These are phyloP conservation scores for Pseudobourletiella spinata DNA, from an alignment of 1,140 invertebrate genomes.

Conservation along the genomic window DNA sequence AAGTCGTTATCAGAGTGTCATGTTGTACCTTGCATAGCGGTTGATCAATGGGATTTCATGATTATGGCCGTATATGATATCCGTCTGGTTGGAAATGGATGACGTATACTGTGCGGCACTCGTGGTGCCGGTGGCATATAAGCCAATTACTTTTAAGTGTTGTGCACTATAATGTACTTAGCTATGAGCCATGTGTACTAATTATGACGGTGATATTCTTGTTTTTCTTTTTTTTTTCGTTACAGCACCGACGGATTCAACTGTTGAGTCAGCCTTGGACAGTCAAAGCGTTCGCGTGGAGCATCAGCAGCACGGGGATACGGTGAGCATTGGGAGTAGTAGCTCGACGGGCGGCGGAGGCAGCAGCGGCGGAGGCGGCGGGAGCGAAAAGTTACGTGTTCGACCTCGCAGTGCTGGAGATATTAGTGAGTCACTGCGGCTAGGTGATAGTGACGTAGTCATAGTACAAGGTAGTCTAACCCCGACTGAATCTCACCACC, in stretches of 20 bases:
- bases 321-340: no score
- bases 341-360: background rate
- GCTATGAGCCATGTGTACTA: no score
- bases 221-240: background rate
- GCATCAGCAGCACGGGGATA: background rate
- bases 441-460: slow-evolving; percentile 3
- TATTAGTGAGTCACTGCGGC: slow-evolving; percentile 18
- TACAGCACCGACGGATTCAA: slow-evolving; percentile 19
- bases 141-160: no score
- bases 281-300: slow-evolving; percentile 2
- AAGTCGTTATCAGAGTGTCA: no score
- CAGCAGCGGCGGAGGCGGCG: background rate
- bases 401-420: slow-evolving; percentile 23
- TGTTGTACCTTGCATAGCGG: no score
- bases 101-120: no score
- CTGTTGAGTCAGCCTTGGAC: slow-evolving; percentile 21
- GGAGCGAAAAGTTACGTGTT: slow-evolving; percentile 1
- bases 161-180: no score
- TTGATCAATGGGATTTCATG: no score
- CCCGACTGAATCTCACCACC: background rate
- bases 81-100: no score
- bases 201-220: no score
- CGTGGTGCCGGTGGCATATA: no score
- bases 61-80: no score
- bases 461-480: slow-evolving; percentile 5